A percentile compares a stretch with the other conserved stretches of the same genome.
phyloP scores from a whole-genome alignment of 2,113 vertebrate species.

The Rhinichthys klamathensis region DNA sequence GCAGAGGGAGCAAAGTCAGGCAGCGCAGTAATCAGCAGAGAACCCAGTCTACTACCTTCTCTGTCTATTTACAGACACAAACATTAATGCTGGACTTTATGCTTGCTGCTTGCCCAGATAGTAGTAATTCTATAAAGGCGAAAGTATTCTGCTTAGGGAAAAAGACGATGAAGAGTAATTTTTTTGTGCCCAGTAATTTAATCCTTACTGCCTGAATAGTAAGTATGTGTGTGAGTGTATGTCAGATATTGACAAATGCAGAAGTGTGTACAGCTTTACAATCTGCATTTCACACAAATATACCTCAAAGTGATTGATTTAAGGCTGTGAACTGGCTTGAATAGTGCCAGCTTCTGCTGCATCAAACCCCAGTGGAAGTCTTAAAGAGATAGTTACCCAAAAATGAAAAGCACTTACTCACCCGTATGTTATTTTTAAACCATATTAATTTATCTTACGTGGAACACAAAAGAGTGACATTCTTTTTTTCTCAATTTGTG shows the following conservation, averaged over 20 bases:
- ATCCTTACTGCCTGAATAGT: too few species aligned
- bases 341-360: not conserved
- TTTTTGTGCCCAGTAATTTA: too few species aligned
- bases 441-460: not conserved
- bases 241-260: not conserved
- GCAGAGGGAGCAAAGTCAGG: conserved; percentile 62
- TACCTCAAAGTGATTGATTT: not conserved
- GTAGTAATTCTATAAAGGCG: too few species aligned
- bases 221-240: too few species aligned
- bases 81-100: not conserved
- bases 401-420: not conserved
- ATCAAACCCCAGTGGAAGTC: not conserved
- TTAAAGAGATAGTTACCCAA: not conserved
- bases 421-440: not conserved
- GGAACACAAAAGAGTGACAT: not conserved
- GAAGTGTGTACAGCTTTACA: not conserved
- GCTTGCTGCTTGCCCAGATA: too few species aligned
- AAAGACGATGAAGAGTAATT: too few species aligned
- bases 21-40: conserved; percentile 58
- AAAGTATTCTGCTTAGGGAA: too few species aligned
- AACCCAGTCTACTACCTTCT: not conserved
- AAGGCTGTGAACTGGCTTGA: not conserved
- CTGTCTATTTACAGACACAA: not conserved
- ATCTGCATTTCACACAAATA: not conserved
- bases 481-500: not conserved